phyloP scores from a whole-genome alignment of 2,113 vertebrate species.

The Verasper variegatus region DNA sequence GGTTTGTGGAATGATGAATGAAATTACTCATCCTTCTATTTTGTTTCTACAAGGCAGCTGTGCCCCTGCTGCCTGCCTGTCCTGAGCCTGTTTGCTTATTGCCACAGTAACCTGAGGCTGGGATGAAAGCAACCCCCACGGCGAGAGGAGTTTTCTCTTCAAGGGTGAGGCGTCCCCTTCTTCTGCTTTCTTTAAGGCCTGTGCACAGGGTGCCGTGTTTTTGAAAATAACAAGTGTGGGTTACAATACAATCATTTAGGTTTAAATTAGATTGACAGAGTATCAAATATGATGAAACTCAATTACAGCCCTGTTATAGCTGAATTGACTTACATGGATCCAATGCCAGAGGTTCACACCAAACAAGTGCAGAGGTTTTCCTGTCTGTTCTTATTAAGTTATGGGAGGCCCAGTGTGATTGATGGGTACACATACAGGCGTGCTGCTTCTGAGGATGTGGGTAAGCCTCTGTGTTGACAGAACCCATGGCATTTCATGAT shows the following conservation, averaged over 20 bases:
- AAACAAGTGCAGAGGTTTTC: slow-evolving; percentile 61
- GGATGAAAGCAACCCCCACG: slow-evolving; percentile 60
- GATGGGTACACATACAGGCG: slow-evolving; percentile 41
- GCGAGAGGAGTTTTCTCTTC: slow-evolving; percentile 42
- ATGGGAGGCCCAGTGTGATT: slow-evolving; percentile 52
- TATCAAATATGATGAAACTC: slow-evolving; percentile 75
- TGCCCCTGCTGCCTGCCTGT: slow-evolving; percentile 35
- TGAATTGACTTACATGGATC: slow-evolving; percentile 65
- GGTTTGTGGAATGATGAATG: slow-evolving; percentile 57
- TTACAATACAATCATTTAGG: slow-evolving; percentile 73
- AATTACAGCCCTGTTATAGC: slow-evolving; percentile 66
- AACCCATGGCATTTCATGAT: slow-evolving; percentile 23
- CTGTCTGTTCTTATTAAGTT: slow-evolving; percentile 64
- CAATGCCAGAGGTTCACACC: slow-evolving; percentile 64
- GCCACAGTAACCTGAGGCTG: slow-evolving; percentile 69
- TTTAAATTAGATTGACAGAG: slow-evolving; percentile 76
- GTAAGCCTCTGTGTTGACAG: slow-evolving; percentile 24
- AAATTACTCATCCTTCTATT: slow-evolving; percentile 59
- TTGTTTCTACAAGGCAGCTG: slow-evolving; percentile 53
- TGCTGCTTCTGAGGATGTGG: slow-evolving; percentile 33
- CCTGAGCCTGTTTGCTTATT: slow-evolving; percentile 61
- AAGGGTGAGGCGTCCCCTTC: slow-evolving; percentile 37
- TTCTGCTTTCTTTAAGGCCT: slow-evolving; percentile 52
- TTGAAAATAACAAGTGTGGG: slow-evolving; percentile 66
- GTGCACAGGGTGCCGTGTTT: slow-evolving; percentile 56